phyloP scores from a whole-genome alignment of 2,888 invertebrate species.

The Microctonus hyperodae region DNA sequence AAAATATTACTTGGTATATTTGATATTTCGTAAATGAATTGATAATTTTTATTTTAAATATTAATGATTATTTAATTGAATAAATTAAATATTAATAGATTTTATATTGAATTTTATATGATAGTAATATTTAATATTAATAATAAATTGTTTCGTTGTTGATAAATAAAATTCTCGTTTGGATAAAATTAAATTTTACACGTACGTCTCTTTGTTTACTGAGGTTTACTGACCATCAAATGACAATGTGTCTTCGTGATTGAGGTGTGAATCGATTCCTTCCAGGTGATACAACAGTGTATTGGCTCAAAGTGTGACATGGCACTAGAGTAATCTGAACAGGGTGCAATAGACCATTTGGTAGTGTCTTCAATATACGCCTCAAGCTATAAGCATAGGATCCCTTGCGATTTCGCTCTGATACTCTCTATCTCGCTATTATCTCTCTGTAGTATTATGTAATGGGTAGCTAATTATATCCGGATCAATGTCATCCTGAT shows the following conservation, averaged over 20 bases:
- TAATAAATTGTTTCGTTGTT: too few relatives aligned
- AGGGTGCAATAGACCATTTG: not conserved
- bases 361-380: not conserved
- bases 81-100: too few relatives aligned
- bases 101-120: too few relatives aligned
- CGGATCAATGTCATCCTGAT: slow-evolving; percentile 8
- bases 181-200: too few relatives aligned
- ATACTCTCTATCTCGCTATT: not conserved
- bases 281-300: slow-evolving; percentile 7
- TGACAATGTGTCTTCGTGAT: not conserved
- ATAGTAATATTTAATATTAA: too few relatives aligned
- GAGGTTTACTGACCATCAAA: not conserved
- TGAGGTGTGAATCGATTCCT: slow-evolving; percentile 19
- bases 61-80: too few relatives aligned
- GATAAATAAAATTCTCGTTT: too few relatives aligned
- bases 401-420: not conserved
- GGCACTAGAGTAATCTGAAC: slow-evolving; percentile 22
- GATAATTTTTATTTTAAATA: too few relatives aligned
- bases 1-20: too few relatives aligned
- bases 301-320: slow-evolving; percentile 29
- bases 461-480: slow-evolving; percentile 38
- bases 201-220: not conserved
- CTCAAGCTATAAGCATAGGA: not conserved
- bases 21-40: too few relatives aligned
- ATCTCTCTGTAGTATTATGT: slow-evolving; percentile 14